Base-by-base conservation (phyloP, 1,140 invertebrate species). In the Helicoverpa armigera region DNA sequence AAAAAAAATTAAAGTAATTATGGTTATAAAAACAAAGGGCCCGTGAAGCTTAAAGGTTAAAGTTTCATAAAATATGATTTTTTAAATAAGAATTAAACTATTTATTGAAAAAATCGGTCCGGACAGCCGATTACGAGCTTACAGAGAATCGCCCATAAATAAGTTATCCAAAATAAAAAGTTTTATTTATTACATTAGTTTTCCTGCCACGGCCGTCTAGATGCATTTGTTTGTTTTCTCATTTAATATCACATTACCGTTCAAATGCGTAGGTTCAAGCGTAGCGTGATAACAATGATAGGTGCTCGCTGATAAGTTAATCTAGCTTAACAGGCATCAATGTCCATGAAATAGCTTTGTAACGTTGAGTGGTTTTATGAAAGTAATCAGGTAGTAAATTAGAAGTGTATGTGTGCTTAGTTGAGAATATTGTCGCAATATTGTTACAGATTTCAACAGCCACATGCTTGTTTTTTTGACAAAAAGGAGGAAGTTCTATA, bases 211-310 rank as follows among this genome's bases (percentile, higher is more conserved):
- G 48, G 48, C 51, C 65, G 16, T 69, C 65, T 69, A 69, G 65
- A 69, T 73, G 69, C 50, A 73, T 73, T 73, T 73, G 69, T 73
- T 73, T 73, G 50, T 73, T 73, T 73, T 56, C 51, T 29, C 50
- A 56, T 56, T 54, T 73, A 54, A 56, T 31, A 73, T 73, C 14
- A 56, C 69, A 23, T 73, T 53, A 56, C 29, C 13, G 29, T 73
- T 73, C 69, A 73, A 51, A 73, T 35, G 43, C 65, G 18, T 18
- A 69, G 10, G 16, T 12, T 69, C 50, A 48, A 69, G 18, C 43
- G 31, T 69, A 69, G 18, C 13, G 11, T 13, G 65, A 69, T 69
- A 69, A 69, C 43, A 23, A 50, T 69, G 65, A 69, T 69, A 14
- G 65, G 14, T 4, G 58, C 63, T 0, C 3, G 18, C 35, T 67